phyloP scores from a whole-genome alignment of 2,113 vertebrate species.

The Brachyhypopomus gauderio region DNA sequence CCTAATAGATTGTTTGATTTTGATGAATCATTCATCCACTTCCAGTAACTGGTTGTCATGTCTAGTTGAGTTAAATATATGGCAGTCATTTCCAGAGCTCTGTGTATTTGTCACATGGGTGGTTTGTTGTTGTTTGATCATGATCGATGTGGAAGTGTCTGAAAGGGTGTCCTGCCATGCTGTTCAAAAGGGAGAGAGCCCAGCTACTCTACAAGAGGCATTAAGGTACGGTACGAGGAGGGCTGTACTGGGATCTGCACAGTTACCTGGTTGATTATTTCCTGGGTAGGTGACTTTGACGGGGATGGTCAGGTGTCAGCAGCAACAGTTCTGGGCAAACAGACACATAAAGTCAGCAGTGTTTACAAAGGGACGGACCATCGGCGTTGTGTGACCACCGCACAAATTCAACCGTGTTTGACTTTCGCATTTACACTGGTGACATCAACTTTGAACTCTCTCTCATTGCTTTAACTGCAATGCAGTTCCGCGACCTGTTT shows the following conservation, averaged over 20 bases:
- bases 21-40: too few relatives aligned
- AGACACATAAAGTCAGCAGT: neutral
- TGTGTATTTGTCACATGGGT: too few relatives aligned
- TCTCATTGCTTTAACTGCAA: too few relatives aligned
- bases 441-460: neutral
- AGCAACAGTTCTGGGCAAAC: neutral
- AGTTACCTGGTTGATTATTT: neutral
- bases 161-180: too few relatives aligned
- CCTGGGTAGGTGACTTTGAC: neutral
- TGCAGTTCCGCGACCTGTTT: too few relatives aligned
- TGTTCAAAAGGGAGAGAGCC: too few relatives aligned
- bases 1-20: too few relatives aligned
- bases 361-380: constrained; percentile 40
- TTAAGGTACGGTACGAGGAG: neutral
- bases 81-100: too few relatives aligned
- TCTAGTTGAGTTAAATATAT: too few relatives aligned
- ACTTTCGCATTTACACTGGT: neutral
- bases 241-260: neutral
- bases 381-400: neutral
- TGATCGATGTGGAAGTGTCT: too few relatives aligned
- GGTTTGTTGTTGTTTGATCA: too few relatives aligned
- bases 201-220: neutral
- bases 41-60: too few relatives aligned
- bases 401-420: constrained; percentile 8
- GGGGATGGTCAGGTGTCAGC: neutral